Conservation (phyloP, 1,140 invertebrate species). For the Drosophila virilis region DNA sequence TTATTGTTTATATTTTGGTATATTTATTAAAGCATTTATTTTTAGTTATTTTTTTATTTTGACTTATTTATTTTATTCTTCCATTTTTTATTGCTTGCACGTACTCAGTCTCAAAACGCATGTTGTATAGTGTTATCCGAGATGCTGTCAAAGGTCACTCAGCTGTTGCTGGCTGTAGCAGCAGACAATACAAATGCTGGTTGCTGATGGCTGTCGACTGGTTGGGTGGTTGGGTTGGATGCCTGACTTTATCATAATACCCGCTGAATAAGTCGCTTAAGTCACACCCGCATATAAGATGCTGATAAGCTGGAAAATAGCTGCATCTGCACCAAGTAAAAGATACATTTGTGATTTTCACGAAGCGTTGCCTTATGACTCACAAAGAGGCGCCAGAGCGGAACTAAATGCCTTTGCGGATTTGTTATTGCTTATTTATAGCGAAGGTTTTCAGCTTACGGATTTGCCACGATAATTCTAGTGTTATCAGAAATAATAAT, state of each 20-base stretch:
- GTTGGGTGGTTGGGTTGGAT: conserved; percentile 11
- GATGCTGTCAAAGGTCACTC: conserved; percentile 46
- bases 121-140: conserved; percentile 32
- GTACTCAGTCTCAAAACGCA: neutral
- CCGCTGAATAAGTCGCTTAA: conserved; percentile 54
- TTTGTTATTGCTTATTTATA: conserved; percentile 3
- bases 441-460: neutral
- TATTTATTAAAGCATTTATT: neutral
- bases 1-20: too few relatives aligned
- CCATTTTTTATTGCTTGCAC: neutral
- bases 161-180: conserved; percentile 31
- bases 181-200: conserved; percentile 36
- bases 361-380: conserved; percentile 37
- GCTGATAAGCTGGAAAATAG: conserved; percentile 52
- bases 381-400: conserved; percentile 49
- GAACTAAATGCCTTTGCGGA: conserved; percentile 38
- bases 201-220: conserved; percentile 7
- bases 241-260: conserved; percentile 54
- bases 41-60: neutral
- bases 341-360: conserved; percentile 60
- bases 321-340: conserved; percentile 24
- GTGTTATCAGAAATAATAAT: neutral
- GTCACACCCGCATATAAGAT: conserved; percentile 51
- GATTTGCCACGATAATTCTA: conserved; percentile 4
- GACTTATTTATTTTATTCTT: neutral